A percentile compares a stretch with the other conserved stretches of the same genome.
phyloP scores from a whole-genome alignment of 2,888 invertebrate species.

The Andricus quercusramuli region DNA sequence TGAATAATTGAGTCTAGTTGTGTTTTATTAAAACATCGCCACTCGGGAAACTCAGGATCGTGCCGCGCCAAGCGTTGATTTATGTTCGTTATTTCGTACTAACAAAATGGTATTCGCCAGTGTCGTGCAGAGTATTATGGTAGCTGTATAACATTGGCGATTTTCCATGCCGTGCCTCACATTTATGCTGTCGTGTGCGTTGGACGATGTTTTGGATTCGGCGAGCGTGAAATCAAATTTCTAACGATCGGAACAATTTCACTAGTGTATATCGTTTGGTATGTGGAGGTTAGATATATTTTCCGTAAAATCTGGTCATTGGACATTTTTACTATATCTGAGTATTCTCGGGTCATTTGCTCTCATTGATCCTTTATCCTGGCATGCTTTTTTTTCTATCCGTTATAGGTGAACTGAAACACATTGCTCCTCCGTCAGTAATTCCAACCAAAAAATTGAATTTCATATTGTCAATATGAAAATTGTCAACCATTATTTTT shows the following conservation, averaged over 20 bases:
- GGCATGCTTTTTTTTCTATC: conserved; percentile 9
- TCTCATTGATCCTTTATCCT: conserved; percentile 8
- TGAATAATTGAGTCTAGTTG: conserved; percentile 62
- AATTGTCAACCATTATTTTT: background rate
- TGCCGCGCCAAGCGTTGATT: conserved; percentile 61
- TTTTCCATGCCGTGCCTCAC: conserved; percentile 45
- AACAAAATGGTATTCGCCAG: conserved; percentile 56
- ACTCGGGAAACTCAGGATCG: conserved; percentile 54
- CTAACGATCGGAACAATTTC: conserved; percentile 69
- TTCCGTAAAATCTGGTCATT: conserved; percentile 31
- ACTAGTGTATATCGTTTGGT: conserved; percentile 31
- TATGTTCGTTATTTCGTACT: conserved; percentile 63
- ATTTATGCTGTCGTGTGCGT: conserved; percentile 56
- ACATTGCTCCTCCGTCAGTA: background rate
- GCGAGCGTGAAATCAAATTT: conserved; percentile 74
- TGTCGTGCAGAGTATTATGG: conserved; percentile 17
- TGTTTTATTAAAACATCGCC: conserved; percentile 65
- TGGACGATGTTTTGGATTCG: conserved; percentile 66
- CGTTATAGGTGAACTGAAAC: background rate
- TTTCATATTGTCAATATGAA: background rate
- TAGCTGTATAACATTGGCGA: conserved; percentile 36
- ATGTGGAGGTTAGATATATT: conserved; percentile 26
- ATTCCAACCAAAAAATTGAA: background rate
- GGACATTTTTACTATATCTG: conserved; percentile 21
- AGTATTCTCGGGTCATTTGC: conserved; percentile 31